Base-by-base conservation (phyloP, 2,113 vertebrate species). In the Synchiropus splendidus region DNA sequence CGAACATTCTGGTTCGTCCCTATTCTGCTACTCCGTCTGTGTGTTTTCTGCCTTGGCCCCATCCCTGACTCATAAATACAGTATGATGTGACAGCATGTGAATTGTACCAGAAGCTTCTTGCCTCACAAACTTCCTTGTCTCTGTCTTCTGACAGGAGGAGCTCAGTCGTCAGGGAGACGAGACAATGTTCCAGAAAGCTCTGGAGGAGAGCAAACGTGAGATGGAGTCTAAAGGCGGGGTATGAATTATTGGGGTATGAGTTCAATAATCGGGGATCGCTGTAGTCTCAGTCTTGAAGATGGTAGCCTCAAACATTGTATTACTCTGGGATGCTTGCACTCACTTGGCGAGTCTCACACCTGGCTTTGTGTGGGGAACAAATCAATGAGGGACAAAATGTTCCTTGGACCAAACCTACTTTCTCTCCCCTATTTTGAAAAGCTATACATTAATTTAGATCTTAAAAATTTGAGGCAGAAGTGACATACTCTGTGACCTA, bases 111-210 rank as follows among this genome's bases (percentile, higher is more conserved):
- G 31, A 53, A 65, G 48, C 54, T 36, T 58, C 9, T 34, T 45
- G 21, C 52, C 48, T 27, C 21, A 27, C 21, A 5, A 4, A 27
- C 21, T 27, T 2, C n/a, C 11, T 5, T n/a, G 16, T 18, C 16
- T 69, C 2, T 69, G 11, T 71, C 42, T 63, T 46, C 78, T 40
- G 12, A 83, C 55, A 98, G 94, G 93, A 97, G 55, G 85, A 89
- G 58, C 85, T 79, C 62, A 84, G 81, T 65, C 90, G 90, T 74
- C 77, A 74, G 67, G 92, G 85, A 62, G 88, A 94, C 16, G 89
- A 89, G 56, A 84, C 90, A 1, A 65, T 83, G 73, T 80, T 85
- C 32, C 87, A 75, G 70, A 89, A 84, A 77, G 82, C 68, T 1
- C 21, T 64, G 27, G 81, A 88, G 57, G 87, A 94, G 63, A 83